phyloP scores from a whole-genome alignment of 92 coral and sea anemone species.

The Palythoa heliodiscus region DNA sequence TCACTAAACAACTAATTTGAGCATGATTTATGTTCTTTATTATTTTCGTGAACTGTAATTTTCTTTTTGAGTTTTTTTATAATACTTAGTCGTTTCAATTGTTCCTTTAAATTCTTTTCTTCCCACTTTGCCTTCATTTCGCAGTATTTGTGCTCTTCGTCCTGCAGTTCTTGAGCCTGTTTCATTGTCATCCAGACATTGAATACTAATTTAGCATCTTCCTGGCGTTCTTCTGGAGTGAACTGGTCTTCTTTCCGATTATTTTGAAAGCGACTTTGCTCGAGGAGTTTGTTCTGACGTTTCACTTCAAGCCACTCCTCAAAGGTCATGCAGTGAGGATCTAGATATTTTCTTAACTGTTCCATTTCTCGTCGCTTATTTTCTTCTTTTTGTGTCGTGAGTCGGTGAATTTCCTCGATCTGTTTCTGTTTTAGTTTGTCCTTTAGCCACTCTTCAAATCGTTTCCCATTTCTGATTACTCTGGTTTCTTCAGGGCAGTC shows the following conservation, averaged over 20 bases:
- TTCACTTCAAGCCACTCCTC: constrained; percentile 96
- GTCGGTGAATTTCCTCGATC: constrained; percentile 70
- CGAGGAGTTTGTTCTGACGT: constrained; percentile 70
- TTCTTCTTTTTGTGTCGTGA: constrained; percentile 71
- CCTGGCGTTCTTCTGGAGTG: constrained; percentile 66
- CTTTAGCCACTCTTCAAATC: constrained; percentile 82
- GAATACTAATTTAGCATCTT: constrained; percentile 82
- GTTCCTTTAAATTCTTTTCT: constrained; percentile 64
- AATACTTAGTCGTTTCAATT: constrained; percentile 52
- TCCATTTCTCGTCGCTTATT: constrained; percentile 62
- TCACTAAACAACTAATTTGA: not conserved
- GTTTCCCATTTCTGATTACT: constrained; percentile 70
- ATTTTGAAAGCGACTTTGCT: constrained; percentile 74
- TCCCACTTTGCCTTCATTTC: constrained; percentile 96
- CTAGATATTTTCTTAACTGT: constrained; percentile 62
- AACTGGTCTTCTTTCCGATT: constrained; percentile 59
- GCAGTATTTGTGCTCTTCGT: constrained; percentile 70
- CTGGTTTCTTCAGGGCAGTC: constrained; percentile 24
- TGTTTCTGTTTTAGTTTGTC: constrained; percentile 82
- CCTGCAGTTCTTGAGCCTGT: constrained; percentile 74
- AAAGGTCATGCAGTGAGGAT: constrained; percentile 84
- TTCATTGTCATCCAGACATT: constrained; percentile 94
- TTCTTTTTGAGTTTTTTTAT: constrained; percentile 45
- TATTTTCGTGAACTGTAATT: not conserved
- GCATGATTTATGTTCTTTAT: not conserved